phyloP scores from a whole-genome alignment of 2,113 vertebrate genomes.

The Cyphomyrus discorhynchus region DNA sequence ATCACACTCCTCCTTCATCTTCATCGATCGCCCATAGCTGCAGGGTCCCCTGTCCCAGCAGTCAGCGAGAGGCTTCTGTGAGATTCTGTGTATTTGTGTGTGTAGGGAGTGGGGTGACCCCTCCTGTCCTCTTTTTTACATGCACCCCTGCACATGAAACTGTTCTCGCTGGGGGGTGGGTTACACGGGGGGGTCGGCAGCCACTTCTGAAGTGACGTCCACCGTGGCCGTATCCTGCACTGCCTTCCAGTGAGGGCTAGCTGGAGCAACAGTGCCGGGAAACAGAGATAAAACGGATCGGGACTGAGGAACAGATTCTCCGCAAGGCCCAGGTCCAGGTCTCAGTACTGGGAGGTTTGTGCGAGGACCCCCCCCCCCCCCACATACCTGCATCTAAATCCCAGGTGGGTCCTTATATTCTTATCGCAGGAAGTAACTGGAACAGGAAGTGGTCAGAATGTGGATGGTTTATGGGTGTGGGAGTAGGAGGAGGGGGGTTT shows the following conservation, averaged over 20 bases:
- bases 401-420: conserved; percentile 33
- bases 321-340: neutral
- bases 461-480: conserved; percentile 11
- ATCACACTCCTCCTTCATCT: neutral
- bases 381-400: neutral
- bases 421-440: conserved; percentile 24
- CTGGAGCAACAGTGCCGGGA: too few relatives aligned
- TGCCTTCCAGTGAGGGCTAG: neutral
- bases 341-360: too few relatives aligned
- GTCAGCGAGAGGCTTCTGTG: neutral
- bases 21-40: neutral
- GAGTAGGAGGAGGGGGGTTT: neutral
- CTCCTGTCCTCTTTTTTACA: neutral
- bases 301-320: neutral
- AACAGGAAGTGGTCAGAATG: conserved; percentile 39
- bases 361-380: neutral
- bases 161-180: neutral
- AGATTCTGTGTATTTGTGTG: neutral
- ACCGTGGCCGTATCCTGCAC: neutral
- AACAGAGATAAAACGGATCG: neutral
- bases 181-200: neutral
- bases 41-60: neutral
- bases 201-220: neutral
- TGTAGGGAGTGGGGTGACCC: neutral
- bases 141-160: neutral